Conservation (phyloP, 2,113 vertebrate genomes). For the Cacatua alba region DNA sequence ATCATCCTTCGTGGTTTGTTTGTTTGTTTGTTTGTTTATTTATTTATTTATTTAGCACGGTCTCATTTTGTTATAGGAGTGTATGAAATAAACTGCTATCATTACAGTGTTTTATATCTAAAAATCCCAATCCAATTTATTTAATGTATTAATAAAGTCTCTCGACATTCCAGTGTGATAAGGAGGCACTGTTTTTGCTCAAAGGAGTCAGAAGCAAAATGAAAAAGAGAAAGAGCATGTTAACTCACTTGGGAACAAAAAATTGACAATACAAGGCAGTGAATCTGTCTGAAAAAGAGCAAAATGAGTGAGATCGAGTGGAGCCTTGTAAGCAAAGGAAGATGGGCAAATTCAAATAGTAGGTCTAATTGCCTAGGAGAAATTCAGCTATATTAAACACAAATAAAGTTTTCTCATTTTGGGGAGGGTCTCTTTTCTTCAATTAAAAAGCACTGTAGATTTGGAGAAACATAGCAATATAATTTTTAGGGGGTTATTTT, state of each 20-base stretch:
- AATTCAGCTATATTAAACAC: neutral
- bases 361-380: neutral
- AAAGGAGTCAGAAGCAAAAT: neutral
- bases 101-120: neutral
- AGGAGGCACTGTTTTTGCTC: neutral
- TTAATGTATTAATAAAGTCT: conserved; percentile 6
- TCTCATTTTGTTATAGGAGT: neutral
- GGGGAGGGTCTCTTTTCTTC: neutral
- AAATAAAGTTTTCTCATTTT: neutral
- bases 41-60: neutral
- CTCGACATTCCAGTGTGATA: neutral
- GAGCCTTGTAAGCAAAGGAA: neutral
- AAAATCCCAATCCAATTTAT: neutral
- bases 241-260: neutral
- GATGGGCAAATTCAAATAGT: neutral
- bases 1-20: neutral
- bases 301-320: neutral
- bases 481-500: no score
- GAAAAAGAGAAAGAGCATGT: neutral
- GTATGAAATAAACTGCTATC: neutral
- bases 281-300: neutral
- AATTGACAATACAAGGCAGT: neutral
- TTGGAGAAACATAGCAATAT: neutral
- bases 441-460: neutral
- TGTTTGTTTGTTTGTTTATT: neutral